phyloP scores from a whole-genome alignment of 2,113 vertebrate genomes.

The Corvus cornix region DNA sequence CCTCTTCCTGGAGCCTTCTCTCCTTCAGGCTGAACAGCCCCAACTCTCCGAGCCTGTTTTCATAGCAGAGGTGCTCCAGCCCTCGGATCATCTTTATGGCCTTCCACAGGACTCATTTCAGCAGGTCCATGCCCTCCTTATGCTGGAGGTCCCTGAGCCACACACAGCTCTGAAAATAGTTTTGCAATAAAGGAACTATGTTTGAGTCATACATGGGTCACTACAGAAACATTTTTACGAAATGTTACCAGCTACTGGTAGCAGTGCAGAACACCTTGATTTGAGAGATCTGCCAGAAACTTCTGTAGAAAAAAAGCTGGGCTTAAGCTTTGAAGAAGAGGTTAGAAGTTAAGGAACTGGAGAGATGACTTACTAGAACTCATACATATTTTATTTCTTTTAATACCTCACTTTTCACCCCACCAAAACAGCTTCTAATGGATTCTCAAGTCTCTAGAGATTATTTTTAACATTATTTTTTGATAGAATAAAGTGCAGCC shows the following conservation, averaged over 20 bases:
- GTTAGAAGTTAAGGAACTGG: conserved; percentile 16
- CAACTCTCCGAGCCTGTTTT: neutral
- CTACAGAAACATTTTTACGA: neutral
- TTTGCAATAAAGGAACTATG: neutral
- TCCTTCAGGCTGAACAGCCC: neutral
- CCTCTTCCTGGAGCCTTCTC: neutral
- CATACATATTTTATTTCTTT: conserved; percentile 45
- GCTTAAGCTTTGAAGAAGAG: neutral
- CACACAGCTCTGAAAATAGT: neutral
- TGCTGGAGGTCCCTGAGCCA: neutral
- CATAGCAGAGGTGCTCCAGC: neutral
- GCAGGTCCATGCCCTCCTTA: neutral
- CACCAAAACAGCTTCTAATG: conserved; percentile 3
- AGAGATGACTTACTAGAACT: neutral
- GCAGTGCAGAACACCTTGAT: neutral
- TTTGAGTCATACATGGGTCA: neutral
- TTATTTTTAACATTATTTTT: neutral
- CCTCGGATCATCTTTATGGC: neutral
- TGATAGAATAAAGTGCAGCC: conserved; percentile 11
- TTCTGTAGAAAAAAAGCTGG: neutral
- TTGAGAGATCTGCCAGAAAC: neutral
- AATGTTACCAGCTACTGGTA: neutral
- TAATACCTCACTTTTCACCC: conserved; percentile 14
- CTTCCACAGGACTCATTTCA: neutral
- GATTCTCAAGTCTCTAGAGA: neutral